Evolutionary conservation across 2,113 vertebrate genomes (phyloP).

Genomic region (Syrmaticus mikado): DNA sequence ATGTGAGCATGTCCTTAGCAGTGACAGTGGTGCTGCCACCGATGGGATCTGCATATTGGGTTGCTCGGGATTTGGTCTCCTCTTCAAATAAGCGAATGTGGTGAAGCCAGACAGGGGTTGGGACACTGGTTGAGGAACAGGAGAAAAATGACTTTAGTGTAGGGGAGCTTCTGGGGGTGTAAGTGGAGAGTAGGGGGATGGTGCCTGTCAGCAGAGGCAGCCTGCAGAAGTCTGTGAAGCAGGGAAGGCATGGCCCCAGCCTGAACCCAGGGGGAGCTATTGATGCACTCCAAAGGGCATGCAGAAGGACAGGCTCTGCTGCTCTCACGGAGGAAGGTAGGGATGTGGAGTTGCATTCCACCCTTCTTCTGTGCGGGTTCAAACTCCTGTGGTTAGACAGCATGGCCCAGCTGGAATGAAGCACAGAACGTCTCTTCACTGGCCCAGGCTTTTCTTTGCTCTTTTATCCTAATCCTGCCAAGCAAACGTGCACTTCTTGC

Average conservation of each 20-base stretch:
- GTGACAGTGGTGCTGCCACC: background rate
- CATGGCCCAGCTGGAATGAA: background rate
- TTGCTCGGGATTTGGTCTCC: background rate
- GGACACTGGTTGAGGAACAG: background rate
- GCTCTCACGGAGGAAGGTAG: background rate
- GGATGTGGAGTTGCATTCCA: background rate
- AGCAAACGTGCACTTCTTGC: background rate
- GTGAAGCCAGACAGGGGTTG: background rate
- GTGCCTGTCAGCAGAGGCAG: background rate
- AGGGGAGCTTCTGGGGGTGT: background rate
- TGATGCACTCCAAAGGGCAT: background rate
- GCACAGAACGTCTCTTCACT: background rate
- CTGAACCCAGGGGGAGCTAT: background rate
- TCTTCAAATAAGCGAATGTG: background rate
- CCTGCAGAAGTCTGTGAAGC: background rate
- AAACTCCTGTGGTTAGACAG: background rate
- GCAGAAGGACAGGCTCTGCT: background rate
- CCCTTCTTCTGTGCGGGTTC: fast-evolving
- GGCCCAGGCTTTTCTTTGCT: background rate
- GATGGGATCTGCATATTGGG: background rate
- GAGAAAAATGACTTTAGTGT: background rate
- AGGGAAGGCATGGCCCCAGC: background rate
- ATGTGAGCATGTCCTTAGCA: background rate
- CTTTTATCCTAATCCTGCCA: background rate
- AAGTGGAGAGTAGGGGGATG: background rate